phyloP scores from a whole-genome alignment of 64 coral and sea anemone genomes.

The Trachythela sp. region DNA sequence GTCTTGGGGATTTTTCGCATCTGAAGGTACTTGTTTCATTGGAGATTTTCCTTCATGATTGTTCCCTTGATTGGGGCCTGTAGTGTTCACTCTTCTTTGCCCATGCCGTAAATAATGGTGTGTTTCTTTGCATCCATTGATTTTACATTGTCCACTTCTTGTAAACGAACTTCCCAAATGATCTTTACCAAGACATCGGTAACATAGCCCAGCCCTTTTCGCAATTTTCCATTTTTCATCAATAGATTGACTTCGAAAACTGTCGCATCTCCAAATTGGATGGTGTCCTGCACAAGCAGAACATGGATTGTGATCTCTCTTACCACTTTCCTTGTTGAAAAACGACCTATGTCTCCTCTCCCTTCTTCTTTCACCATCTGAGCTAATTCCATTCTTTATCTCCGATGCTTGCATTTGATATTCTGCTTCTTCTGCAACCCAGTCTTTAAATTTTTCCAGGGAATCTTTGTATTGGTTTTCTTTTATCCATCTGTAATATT shows the following conservation, averaged over 20 bases:
- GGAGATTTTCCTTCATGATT: too few species aligned
- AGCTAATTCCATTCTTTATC: conserved; percentile 3
- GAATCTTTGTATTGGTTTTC: conserved; percentile 33
- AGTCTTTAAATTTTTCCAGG: conserved; percentile 36
- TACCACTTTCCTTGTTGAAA: conserved; percentile 7
- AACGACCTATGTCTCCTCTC: neutral
- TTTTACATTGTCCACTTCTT: conserved; percentile 47
- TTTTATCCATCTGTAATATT: conserved; percentile 51
- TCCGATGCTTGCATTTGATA: conserved; percentile 57
- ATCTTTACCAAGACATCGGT: too few species aligned
- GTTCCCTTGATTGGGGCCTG: too few species aligned
- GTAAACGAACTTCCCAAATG: conserved; percentile 42
- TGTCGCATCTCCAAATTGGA: too few species aligned
- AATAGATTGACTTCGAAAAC: too few species aligned
- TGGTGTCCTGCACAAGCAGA: neutral
- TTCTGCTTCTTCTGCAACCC: conserved; percentile 51
- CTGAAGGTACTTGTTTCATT: too few species aligned
- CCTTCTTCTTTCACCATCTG: conserved; percentile 25
- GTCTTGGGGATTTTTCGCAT: too few species aligned
- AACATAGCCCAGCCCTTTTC: too few species aligned
- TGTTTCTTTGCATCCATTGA: conserved; percentile 47
- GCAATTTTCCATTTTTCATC: too few species aligned
- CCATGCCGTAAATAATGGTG: too few species aligned
- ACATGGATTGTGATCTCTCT: conserved; percentile 10
- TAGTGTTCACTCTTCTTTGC: too few species aligned